Base-by-base conservation (phyloP, 2,888 invertebrate species). In the Ennomos quercinarius region DNA sequence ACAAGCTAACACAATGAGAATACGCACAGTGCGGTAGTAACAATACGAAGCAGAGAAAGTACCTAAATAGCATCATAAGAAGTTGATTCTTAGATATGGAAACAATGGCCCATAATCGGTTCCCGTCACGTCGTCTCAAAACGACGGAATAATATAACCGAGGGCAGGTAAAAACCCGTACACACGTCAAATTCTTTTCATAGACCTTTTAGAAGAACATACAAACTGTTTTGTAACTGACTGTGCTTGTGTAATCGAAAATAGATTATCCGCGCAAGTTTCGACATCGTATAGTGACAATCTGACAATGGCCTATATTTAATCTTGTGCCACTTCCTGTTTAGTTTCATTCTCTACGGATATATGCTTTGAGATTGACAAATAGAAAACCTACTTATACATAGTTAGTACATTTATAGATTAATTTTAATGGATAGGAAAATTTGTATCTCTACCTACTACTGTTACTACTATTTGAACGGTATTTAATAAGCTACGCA, bases 101-200 rank as follows among this genome's bases (percentile, higher is more conserved):
- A 82, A 87, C 84, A 88, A 87, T 82, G 71, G 81, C 63, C 72
- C 56, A 81, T 87, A 84, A 87, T 81, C 75, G 81, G 84, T 83
- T 81, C 78, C 78, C 73, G 84, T 83, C 88, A 87, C 86, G 86
- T 85, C 76, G 73, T 67, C 72, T 64, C 67, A 61, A 65, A 76
- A 74, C 67, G 74, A 64, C 67, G 66, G 64, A 62, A 65, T 72
- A 56, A 59, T 61, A 63, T 65, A 64, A 66, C 68, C 66, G 62
- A 57, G 67, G 64, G 63, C 78, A 78, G 82, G 81, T 82, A 82
- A 67, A 72, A 70, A 57, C 58, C 59, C 59, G 53, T 34, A 41
- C 44, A 51, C 63, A 54, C 64, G 48, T 65, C 66, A 72, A 73
- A 67, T 69, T 64, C 60, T 67, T 71, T 73, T 64, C 61, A 63